These are phyloP conservation scores for Leptoteleia sp. DNA, from an alignment of 1,140 invertebrate species.

Conservation along the genomic window DNA sequence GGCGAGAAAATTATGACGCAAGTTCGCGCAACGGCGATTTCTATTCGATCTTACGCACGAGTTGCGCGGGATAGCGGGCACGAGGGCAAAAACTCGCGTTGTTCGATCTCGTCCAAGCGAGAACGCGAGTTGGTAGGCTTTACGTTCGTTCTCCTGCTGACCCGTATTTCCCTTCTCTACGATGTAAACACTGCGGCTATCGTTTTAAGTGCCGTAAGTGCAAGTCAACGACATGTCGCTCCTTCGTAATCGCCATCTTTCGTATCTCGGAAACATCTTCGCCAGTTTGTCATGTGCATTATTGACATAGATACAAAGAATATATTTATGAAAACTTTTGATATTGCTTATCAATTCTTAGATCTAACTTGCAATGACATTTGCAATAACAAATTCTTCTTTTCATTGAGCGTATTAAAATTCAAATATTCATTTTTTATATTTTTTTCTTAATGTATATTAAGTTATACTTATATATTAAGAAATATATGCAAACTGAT, in stretches of 20 bases:
- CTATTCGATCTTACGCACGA: constrained; percentile 66
- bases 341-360: no score
- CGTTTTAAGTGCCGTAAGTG: constrained; percentile 57
- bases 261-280: constrained; percentile 34
- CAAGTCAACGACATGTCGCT: constrained; percentile 52
- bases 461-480: no score
- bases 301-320: no score
- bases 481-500: no score
- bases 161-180: constrained; percentile 62
- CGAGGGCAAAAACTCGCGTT: constrained; percentile 66
- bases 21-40: constrained; percentile 64
- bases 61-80: constrained; percentile 62
- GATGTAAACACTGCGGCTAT: constrained; percentile 60
- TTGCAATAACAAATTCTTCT: no score
- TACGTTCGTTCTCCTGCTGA: constrained; percentile 65
- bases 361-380: no score
- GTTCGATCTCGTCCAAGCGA: constrained; percentile 65
- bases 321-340: no score
- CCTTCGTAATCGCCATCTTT: constrained; percentile 44
- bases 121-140: constrained; percentile 56
- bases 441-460: no score
- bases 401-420: no score
- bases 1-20: constrained; percentile 67
- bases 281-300: not conserved
- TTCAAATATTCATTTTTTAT: no score